phyloP scores from a whole-genome alignment of 2,888 invertebrate genomes.

The Cosmia pyralina region DNA sequence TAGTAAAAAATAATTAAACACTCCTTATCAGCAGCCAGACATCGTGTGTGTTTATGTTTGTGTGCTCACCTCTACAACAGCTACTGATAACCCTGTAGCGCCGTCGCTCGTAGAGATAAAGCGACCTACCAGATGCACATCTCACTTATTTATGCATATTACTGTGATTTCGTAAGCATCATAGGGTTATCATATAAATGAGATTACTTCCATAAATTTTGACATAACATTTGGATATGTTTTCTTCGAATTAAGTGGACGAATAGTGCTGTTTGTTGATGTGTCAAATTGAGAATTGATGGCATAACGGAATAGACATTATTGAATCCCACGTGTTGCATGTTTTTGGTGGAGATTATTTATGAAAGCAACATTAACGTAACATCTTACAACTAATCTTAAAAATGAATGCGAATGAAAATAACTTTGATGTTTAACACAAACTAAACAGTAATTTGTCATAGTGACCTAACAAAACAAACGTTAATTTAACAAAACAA shows the following conservation, averaged over 20 bases:
- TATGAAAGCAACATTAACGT: conserved; percentile 42
- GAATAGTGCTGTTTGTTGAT: conserved; percentile 58
- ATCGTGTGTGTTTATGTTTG: conserved; percentile 57
- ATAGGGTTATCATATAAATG: conserved; percentile 57
- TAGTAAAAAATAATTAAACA: conserved; percentile 53
- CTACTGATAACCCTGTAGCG: conserved; percentile 66
- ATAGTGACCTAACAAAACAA: neutral
- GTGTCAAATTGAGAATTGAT: conserved; percentile 61
- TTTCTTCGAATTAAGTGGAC: conserved; percentile 45
- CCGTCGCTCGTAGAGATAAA: conserved; percentile 65
- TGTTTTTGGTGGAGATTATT: conserved; percentile 55
- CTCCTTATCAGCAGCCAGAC: conserved; percentile 48
- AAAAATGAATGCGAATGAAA: conserved; percentile 30
- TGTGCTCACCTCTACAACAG: conserved; percentile 51
- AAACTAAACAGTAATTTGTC: conserved; percentile 21
- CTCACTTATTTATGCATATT: conserved; percentile 53
- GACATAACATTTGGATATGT: conserved; percentile 42
- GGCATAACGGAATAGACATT: conserved; percentile 50
- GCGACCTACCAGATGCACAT: conserved; percentile 58
- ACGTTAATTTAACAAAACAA: conserved; percentile 9
- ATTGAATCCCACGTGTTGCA: conserved; percentile 49
- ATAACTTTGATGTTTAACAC: conserved; percentile 44
- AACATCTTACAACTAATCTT: conserved; percentile 33
- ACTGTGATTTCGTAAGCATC: conserved; percentile 52
- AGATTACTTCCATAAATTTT: conserved; percentile 60